These are phyloP conservation scores for Hoplostethus mediterraneus DNA, from an alignment of 2,797 vertebrate genomes.

Conservation along the genomic window DNA sequence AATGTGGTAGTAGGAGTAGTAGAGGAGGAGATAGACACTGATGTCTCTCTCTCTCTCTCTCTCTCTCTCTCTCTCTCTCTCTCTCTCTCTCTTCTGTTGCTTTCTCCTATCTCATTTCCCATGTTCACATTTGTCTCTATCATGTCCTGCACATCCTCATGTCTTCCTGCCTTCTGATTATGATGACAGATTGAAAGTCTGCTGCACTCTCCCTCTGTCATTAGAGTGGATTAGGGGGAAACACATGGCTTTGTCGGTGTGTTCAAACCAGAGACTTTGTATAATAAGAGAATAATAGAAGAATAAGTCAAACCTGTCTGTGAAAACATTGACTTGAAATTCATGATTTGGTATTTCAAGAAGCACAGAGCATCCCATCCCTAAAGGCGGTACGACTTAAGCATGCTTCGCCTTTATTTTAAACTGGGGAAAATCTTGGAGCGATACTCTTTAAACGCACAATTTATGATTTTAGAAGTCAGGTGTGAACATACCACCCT, in stretches of 20 bases:
- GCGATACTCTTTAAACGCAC: background rate
- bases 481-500: background rate
- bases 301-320: conserved; percentile 1
- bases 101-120: too few relatives aligned
- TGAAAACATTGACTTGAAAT: too few relatives aligned
- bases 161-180: conserved; percentile 14
- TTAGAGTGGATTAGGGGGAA: background rate
- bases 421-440: background rate
- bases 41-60: too few relatives aligned
- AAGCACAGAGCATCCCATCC: too few relatives aligned
- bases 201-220: background rate
- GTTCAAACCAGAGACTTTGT: background rate
- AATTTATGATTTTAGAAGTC: background rate
- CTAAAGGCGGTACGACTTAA: too few relatives aligned
- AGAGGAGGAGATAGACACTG: too few relatives aligned
- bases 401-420: background rate
- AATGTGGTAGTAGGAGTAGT: background rate
- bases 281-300: background rate
- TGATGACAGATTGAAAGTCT: conserved; percentile 11
- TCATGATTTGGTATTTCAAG: too few relatives aligned
- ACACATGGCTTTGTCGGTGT: background rate
- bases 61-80: too few relatives aligned
- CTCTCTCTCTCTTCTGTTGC: too few relatives aligned
- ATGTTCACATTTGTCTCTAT: too few relatives aligned
- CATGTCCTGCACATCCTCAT: background rate